A percentile compares a stretch with the other conserved stretches of the same genome.
These are phyloP conservation scores for Tadarida brasiliensis DNA, from an alignment of 2,797 vertebrate species.

Conservation along the genomic window DNA sequence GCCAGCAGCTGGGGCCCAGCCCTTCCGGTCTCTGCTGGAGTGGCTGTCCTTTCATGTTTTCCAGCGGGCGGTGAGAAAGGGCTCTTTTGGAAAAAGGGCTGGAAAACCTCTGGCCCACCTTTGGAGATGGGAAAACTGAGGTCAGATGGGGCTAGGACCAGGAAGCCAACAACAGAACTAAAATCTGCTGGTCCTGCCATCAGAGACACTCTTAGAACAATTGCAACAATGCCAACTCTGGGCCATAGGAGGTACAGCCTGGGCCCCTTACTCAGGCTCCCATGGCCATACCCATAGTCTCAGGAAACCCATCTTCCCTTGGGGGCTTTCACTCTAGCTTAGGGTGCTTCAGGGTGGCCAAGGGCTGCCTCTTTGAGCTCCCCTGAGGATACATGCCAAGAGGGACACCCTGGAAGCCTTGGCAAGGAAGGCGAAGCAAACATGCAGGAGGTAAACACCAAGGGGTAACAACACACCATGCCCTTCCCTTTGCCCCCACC, in stretches of 20 bases:
- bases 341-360: neutral
- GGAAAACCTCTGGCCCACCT: slow-evolving; percentile 67
- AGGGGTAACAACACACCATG: neutral
- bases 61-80: neutral
- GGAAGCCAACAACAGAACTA: neutral
- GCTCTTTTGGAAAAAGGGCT: slow-evolving; percentile 68
- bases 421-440: neutral
- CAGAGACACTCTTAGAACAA: neutral
- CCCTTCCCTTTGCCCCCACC: neutral
- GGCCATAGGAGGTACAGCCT: neutral
- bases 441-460: neutral
- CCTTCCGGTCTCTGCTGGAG: slow-evolving; percentile 23
- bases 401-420: neutral
- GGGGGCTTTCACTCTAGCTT: neutral
- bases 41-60: slow-evolving; percentile 50
- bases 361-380: neutral
- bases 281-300: neutral
- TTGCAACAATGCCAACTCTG: neutral
- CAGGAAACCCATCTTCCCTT: neutral
- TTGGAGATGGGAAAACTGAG: slow-evolving; percentile 62
- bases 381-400: neutral
- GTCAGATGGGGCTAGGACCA: slow-evolving; percentile 22
- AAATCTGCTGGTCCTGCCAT: neutral
- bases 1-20: neutral
- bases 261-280: neutral